phyloP scores from a whole-genome alignment of 2,888 invertebrate species.

The Macrosiphum euphorbiae region DNA sequence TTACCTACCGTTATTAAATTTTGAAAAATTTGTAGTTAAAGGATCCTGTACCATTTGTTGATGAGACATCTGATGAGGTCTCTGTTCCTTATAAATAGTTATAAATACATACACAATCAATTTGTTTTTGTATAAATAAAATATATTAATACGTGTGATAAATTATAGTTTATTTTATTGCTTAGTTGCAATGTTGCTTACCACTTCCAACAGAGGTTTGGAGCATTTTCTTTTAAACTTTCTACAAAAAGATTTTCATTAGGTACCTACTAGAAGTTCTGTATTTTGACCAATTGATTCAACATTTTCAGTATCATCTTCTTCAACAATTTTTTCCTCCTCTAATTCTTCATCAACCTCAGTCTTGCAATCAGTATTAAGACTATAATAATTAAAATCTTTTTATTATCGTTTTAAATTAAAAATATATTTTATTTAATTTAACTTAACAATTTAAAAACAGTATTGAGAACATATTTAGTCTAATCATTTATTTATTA shows the following conservation, averaged over 20 bases:
- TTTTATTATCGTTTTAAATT: not conserved
- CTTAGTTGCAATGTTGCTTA: not conserved
- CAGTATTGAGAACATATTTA: conserved; percentile 15
- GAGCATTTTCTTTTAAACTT: conserved; percentile 24
- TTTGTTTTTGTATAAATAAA: too few relatives aligned
- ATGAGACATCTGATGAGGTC: not conserved
- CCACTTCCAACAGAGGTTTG: conserved; percentile 41
- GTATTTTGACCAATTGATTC: conserved; percentile 35
- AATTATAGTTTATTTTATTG: not conserved
- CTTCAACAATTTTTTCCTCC: conserved; percentile 85
- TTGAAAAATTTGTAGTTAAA: not conserved
- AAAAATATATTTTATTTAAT: not conserved
- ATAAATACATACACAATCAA: not conserved
- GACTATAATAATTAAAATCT: conserved; percentile 64
- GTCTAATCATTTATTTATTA: not conserved
- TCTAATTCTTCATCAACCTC: conserved; percentile 78
- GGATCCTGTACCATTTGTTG: conserved; percentile 9
- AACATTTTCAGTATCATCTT: conserved; percentile 71
- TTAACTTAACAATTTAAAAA: not conserved
- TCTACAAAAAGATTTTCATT: conserved; percentile 42
- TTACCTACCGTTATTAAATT: conserved; percentile 45
- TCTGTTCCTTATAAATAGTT: conserved; percentile 12
- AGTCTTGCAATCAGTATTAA: conserved; percentile 63
- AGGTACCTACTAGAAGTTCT: not conserved
- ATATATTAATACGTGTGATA: too few relatives aligned